Percentiles rank a stretch among this genome's conserved stretches.
phyloP scores from a whole-genome alignment of 2,888 invertebrate genomes.

The Antitype chi region DNA sequence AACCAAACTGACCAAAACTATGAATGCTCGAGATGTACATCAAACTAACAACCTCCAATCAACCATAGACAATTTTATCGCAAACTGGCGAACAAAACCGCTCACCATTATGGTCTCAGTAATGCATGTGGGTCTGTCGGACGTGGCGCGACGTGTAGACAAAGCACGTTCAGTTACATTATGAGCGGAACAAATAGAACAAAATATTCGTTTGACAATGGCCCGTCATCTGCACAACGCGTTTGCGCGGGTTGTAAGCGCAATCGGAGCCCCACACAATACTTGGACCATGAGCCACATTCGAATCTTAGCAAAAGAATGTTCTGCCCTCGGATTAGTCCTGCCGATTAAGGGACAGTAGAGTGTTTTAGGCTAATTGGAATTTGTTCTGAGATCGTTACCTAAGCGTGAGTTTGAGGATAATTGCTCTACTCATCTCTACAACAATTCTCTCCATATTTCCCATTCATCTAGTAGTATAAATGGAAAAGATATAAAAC shows the following conservation, averaged over 20 bases:
- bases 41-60: slow-evolving; percentile 14
- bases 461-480: too few species aligned
- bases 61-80: slow-evolving; percentile 1
- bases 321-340: slow-evolving; percentile 54
- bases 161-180: slow-evolving; percentile 53
- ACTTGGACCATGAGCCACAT: slow-evolving; percentile 79
- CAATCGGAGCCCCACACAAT: slow-evolving; percentile 72
- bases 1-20: background rate
- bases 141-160: slow-evolving; percentile 33
- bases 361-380: slow-evolving; percentile 4
- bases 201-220: slow-evolving; percentile 64
- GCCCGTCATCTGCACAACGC: slow-evolving; percentile 67
- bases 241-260: slow-evolving; percentile 38
- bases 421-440: background rate
- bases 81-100: slow-evolving; percentile 11
- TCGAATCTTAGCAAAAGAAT: slow-evolving; percentile 66
- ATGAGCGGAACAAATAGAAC: slow-evolving; percentile 59
- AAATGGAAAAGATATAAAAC: background rate
- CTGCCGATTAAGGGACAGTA: slow-evolving; percentile 37
- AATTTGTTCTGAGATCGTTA: slow-evolving; percentile 6
- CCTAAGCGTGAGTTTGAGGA: background rate
- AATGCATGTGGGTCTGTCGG: slow-evolving; percentile 43
- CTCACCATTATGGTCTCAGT: slow-evolving; percentile 34
- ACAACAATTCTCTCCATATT: background rate
- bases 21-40: background rate